Evolutionary conservation across 2,888 invertebrate genomes (phyloP), one percentile per base, ranked within the genome.

Genomic region (Dynastes maya): DNA sequence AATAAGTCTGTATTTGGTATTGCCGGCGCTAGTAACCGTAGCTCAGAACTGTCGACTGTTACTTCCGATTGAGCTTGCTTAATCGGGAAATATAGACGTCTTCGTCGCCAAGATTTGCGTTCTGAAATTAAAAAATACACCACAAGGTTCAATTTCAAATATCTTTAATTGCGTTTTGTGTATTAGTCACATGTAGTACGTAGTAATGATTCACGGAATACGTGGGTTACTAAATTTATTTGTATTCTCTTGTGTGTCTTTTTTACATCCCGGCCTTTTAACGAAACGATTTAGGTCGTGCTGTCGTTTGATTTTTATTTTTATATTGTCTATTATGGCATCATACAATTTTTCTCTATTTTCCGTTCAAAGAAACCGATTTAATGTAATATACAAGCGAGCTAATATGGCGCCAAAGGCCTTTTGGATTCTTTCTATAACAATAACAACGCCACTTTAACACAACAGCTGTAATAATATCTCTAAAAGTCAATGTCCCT

Each of bases 1-100:
- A 87, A 83, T 3, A 82, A 79, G 32, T 83, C 79, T 55, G 68
- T 76, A 37, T 81, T 84, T 80, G 76, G 80, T 49, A 83, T 78
- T 16, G 87, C 83, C 29, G 88, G 86, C 65, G 86, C 84, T 29
- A 91, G 83, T 9, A 91, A 81, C 77, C 91, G 87, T 74, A 91
- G 83, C 74, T 89, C 88, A 63, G 90, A 90, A 82, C 89, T 89
- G 80, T 91, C 90, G 1, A 91, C 86, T 51, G 85, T 85, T 3
- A 83, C 70, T 64, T 83, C 81, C 16, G 79, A 49, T 58, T 78
- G 78, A 9, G 74, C 5, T 27, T 64, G 40, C 67, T 79, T 68
- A 11, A 85, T 83, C 4, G 86, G 85, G 80, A 87, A 87, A 65
- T 84, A 84, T 78, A 87, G 80, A 79, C 81, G 82, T 76, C 81